These are phyloP conservation scores for Corydoras sp. DNA, from an alignment of 2,113 vertebrate genomes.

Conservation along the genomic window DNA sequence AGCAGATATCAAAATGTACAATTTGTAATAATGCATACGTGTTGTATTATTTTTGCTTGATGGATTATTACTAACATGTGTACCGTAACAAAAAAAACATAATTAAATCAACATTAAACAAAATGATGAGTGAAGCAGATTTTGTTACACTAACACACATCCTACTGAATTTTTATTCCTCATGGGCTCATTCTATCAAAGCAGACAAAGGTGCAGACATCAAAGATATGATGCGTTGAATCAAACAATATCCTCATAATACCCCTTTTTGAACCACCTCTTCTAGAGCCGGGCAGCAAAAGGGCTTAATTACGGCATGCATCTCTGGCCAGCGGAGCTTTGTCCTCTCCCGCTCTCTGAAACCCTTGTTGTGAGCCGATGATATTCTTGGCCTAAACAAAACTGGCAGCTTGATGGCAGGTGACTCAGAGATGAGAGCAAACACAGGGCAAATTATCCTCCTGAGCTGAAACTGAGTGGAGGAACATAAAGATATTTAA, in stretches of 20 bases:
- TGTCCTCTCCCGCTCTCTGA: constrained; percentile 20
- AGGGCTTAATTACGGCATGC: constrained; percentile 68
- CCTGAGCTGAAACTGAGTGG: not conserved
- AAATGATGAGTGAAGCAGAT: too few relatives aligned
- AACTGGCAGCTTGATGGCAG: constrained; percentile 43
- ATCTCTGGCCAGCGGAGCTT: constrained; percentile 4
- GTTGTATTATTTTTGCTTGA: too few relatives aligned
- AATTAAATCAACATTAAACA: too few relatives aligned
- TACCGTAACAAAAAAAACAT: too few relatives aligned
- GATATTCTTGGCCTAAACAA: constrained; percentile 58
- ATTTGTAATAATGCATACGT: too few relatives aligned
- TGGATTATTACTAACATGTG: too few relatives aligned
- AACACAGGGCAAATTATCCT: constrained; percentile 41
- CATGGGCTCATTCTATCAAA: constrained; percentile 68
- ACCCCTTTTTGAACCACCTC: constrained; percentile 80
- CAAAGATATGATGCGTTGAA: constrained; percentile 78
- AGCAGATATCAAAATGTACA: too few relatives aligned
- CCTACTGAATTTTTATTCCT: too few relatives aligned
- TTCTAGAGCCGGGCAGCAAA: constrained; percentile 70
- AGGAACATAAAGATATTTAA: not conserved
- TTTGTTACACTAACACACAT: too few relatives aligned
- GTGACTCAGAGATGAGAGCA: constrained; percentile 51
- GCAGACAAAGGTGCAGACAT: constrained; percentile 74
- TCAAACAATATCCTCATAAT: constrained; percentile 71
- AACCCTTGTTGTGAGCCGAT: constrained; percentile 52